Evolutionary conservation across 1,140 invertebrate species (phyloP).

Genomic region (Bombus turneri): DNA sequence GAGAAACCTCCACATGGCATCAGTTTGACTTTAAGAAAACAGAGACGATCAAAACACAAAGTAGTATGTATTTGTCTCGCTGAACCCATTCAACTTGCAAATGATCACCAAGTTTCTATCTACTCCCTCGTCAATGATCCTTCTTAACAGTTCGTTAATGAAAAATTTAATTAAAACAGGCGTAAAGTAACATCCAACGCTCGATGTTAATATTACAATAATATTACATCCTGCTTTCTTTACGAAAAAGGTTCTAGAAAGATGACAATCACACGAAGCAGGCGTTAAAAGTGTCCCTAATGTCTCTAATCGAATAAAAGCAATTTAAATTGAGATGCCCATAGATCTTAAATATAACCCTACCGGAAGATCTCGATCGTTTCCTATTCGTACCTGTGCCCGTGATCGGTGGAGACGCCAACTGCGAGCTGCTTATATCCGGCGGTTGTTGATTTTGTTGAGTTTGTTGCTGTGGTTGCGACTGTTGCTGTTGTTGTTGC

Average conservation of each 20-base stretch:
- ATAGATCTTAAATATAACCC: constrained; percentile 42
- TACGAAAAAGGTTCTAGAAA: background rate
- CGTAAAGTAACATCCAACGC: no score
- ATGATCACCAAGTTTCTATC: background rate
- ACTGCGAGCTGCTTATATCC: constrained; percentile 81
- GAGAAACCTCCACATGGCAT: background rate
- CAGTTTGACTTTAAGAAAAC: background rate
- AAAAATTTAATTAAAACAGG: background rate
- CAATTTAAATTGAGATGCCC: constrained; percentile 14
- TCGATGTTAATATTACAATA: no score
- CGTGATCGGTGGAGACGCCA: constrained; percentile 81
- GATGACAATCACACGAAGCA: background rate
- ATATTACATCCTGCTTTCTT: background rate
- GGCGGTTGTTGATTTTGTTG: constrained; percentile 75
- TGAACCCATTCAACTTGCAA: background rate
- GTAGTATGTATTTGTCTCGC: background rate
- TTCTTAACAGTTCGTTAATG: background rate
- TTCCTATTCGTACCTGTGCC: constrained; percentile 79
- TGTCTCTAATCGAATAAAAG: constrained; percentile 2
- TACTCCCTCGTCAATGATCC: background rate
- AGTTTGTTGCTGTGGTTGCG: constrained; percentile 60
- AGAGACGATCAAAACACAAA: no score
- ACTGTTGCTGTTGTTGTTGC: constrained; percentile 64
- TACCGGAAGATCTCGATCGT: constrained; percentile 51
- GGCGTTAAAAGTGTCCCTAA: no score